These are phyloP conservation scores for Drosophila arizonae DNA, from an alignment of 1,140 invertebrate species.

Conservation along the genomic window DNA sequence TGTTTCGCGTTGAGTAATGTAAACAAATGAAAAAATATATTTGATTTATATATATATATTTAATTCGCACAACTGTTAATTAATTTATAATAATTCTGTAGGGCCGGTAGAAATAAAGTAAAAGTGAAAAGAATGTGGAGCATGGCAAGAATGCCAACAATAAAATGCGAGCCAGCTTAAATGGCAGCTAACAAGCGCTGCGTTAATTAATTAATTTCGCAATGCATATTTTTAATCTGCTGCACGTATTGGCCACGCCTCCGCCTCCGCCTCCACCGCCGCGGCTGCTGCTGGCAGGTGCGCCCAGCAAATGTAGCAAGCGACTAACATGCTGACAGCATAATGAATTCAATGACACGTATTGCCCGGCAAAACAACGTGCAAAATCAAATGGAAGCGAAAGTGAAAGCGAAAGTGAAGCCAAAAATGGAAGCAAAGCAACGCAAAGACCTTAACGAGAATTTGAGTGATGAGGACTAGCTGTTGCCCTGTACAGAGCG, in stretches of 20 bases:
- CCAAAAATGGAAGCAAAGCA: neutral
- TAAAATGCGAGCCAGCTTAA: slow-evolving; percentile 7
- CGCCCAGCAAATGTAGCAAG: slow-evolving; percentile 9
- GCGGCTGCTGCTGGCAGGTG: slow-evolving; percentile 8
- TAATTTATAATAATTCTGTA: slow-evolving; percentile 28
- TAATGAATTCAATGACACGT: slow-evolving; percentile 78
- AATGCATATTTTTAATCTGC: slow-evolving; percentile 45
- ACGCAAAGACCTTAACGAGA: neutral
- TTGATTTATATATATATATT: slow-evolving; percentile 5
- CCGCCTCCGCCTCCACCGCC: neutral
- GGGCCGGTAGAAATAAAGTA: neutral
- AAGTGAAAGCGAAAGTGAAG: slow-evolving; percentile 25
- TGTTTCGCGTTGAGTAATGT: slow-evolving; percentile 1
- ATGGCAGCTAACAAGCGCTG: slow-evolving; percentile 30
- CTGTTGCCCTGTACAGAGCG: neutral
- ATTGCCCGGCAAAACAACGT: slow-evolving; percentile 39
- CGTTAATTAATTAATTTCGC: slow-evolving; percentile 69
- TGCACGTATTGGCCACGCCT: slow-evolving; percentile 23
- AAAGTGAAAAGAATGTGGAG: neutral
- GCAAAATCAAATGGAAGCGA: slow-evolving; percentile 37
- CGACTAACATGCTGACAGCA: slow-evolving; percentile 53
- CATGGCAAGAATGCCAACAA: slow-evolving; percentile 1
- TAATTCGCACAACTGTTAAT: slow-evolving; percentile 15
- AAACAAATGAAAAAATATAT: slow-evolving; percentile 3
- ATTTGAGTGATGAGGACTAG: neutral